These are phyloP conservation scores for Brachyptera putata DNA, from an alignment of 2,888 invertebrate species.

Conservation along the genomic window DNA sequence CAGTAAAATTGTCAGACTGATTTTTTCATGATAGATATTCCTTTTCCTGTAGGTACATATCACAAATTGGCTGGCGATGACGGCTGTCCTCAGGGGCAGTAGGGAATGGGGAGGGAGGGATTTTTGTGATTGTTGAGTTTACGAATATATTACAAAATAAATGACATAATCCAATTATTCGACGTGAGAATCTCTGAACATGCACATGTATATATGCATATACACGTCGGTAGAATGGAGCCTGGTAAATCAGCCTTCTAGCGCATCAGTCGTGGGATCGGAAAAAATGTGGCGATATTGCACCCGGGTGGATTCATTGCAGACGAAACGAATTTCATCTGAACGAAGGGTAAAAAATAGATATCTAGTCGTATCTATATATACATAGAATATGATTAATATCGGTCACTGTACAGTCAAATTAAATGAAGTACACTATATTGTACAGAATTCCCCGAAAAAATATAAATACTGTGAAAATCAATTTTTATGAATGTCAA, in stretches of 20 bases:
- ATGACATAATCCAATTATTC: neutral
- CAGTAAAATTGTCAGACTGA: too few relatives aligned
- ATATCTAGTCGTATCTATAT: neutral
- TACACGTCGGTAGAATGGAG: neutral
- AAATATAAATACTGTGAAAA: too few relatives aligned
- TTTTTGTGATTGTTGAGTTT: neutral
- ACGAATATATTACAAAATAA: constrained; percentile 5
- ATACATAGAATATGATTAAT: neutral
- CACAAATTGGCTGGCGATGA: too few relatives aligned
- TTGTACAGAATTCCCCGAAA: too few relatives aligned
- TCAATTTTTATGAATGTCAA: too few relatives aligned
- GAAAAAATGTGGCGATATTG: neutral
- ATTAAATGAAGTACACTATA: neutral
- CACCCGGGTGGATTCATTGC: neutral
- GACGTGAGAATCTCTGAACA: neutral
- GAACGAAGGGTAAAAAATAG: neutral
- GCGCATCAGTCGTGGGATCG: neutral
- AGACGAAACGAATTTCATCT: neutral
- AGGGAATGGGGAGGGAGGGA: neutral
- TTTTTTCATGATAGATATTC: too few relatives aligned
- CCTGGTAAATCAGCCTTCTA: neutral
- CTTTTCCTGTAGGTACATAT: too few relatives aligned
- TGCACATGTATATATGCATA: too few relatives aligned
- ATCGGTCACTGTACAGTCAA: neutral
- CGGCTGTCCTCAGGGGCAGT: too few relatives aligned